Evolutionary conservation across 2,797 vertebrate genomes (phyloP), one percentile per base, ranked within the genome.

Genomic region (Lemur catta): DNA sequence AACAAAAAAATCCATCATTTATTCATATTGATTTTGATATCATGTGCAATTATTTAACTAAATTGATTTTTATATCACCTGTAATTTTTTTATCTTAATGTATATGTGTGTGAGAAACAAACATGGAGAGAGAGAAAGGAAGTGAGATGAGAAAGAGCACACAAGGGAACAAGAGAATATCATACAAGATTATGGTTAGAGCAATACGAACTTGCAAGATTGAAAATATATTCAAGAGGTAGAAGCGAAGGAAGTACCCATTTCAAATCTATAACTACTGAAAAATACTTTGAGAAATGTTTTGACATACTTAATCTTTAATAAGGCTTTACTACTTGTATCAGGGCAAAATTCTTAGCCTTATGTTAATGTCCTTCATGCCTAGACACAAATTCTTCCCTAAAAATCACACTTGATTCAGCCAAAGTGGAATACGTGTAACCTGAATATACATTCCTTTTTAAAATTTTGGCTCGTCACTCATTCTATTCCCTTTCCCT

Each of bases 1-100:
- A 69, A 55, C 75, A 92, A 89, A 95, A 94, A 35, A 95, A 71
- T 81, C 17, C 13, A 95, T 93, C 84, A 96, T 78, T 95, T 95
- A 91, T 43, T 80, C 48, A 72, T 74, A 80, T 89, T 95, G 80
- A 96, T 94, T 95, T 96, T 84, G 89, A 26, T 84, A 90, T 92
- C 15, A 84, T 48, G 26, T 95, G 10, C 48, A 96, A 93, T 97
- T 96, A 91, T 85, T 95, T 22, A 92, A 43, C 24, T 74, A 46
- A 67, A 84, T 48, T 81, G 89, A 94, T 28, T 76, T 95, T 94
- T 81, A 63, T 50, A 46, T 81, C 38, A 96, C 7, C 7, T 71
- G n/a, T 35, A 80, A 46, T 63, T 76, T 91, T 91, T 95, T 91
- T 80, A 94, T 38, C 20, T 43, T 91, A 38, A 84, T 84, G 43